These are phyloP conservation scores for Pogonocherus hispidulus DNA, from an alignment of 2,888 invertebrate genomes.

Conservation along the genomic window DNA sequence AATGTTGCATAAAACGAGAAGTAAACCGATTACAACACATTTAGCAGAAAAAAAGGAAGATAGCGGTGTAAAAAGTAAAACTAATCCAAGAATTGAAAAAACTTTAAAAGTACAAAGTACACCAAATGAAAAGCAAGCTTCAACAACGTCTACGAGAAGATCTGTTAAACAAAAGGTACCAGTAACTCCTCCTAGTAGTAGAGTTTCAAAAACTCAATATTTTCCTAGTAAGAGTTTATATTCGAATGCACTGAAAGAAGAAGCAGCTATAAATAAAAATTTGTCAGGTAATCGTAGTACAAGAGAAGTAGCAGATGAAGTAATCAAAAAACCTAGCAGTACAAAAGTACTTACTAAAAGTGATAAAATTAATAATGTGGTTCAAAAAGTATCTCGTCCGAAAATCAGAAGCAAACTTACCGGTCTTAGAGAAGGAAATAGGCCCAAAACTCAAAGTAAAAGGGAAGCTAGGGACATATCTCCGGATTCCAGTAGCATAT, in stretches of 20 bases:
- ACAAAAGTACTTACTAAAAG: not conserved
- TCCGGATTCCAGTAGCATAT: constrained; percentile 52
- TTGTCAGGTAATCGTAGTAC: constrained; percentile 20
- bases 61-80: not conserved
- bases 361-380: not conserved
- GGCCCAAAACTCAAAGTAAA: constrained; percentile 6
- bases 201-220: constrained; percentile 63
- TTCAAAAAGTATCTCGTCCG: constrained; percentile 2
- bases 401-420: not conserved
- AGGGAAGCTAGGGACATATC: constrained; percentile 41
- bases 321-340: not conserved
- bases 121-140: constrained; percentile 23
- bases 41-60: not conserved
- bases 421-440: not conserved
- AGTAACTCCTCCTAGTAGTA: constrained; percentile 52
- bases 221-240: constrained; percentile 65
- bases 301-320: constrained; percentile 10
- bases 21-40: not conserved
- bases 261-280: constrained; percentile 28
- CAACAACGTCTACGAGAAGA: constrained; percentile 26
- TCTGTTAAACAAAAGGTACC: constrained; percentile 35
- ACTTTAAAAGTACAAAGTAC: constrained; percentile 20
- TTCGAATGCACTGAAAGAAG: constrained; percentile 57
- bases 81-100: constrained; percentile 9
- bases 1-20: constrained; percentile 33